Conservation (phyloP, 2,888 invertebrate species). For the Melieria picta region DNA sequence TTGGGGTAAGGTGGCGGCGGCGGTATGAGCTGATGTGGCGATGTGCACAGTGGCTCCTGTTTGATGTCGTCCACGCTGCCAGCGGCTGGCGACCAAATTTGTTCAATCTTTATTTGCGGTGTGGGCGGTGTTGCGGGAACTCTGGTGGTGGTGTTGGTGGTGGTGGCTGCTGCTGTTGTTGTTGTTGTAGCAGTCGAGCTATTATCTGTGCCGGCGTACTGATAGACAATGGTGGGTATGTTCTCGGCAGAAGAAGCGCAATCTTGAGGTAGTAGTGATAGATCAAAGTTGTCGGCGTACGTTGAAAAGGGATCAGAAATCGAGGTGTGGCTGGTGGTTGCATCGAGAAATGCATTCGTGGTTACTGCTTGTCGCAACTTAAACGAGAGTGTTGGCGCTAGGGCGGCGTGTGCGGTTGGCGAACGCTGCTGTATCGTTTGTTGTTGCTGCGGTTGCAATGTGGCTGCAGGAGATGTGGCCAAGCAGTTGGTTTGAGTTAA, state of each 20-base stretch:
- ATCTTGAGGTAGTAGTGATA: slow-evolving; percentile 76
- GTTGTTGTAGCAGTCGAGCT: slow-evolving; percentile 54
- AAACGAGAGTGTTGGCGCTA: slow-evolving; percentile 38
- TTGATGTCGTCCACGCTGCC: slow-evolving; percentile 44
- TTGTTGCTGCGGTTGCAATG: slow-evolving; percentile 31
- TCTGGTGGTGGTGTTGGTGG: slow-evolving; percentile 62
- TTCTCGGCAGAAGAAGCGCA: slow-evolving; percentile 60
- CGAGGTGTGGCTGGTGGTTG: slow-evolving; percentile 20
- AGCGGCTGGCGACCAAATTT: slow-evolving; percentile 53
- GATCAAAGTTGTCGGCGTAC: slow-evolving; percentile 74
- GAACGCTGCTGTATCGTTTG: slow-evolving; percentile 24
- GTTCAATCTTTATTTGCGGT: slow-evolving; percentile 63
- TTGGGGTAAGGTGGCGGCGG: slow-evolving; percentile 57
- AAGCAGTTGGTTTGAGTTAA: slow-evolving; percentile 24
- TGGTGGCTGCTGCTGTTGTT: slow-evolving; percentile 57
- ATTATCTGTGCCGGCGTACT: slow-evolving; percentile 42
- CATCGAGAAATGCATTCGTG: slow-evolving; percentile 30
- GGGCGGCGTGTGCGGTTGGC: slow-evolving; percentile 27
- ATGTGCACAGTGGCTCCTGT: slow-evolving; percentile 46
- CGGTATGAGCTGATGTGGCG: slow-evolving; percentile 52
- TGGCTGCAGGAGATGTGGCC: slow-evolving; percentile 27
- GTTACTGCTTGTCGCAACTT: slow-evolving; percentile 45
- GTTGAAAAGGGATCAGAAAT: slow-evolving; percentile 55
- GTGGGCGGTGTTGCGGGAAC: slow-evolving; percentile 47
- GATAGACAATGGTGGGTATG: slow-evolving; percentile 55